phyloP scores from a whole-genome alignment of 2,113 vertebrate species.

The Melozone crissalis region DNA sequence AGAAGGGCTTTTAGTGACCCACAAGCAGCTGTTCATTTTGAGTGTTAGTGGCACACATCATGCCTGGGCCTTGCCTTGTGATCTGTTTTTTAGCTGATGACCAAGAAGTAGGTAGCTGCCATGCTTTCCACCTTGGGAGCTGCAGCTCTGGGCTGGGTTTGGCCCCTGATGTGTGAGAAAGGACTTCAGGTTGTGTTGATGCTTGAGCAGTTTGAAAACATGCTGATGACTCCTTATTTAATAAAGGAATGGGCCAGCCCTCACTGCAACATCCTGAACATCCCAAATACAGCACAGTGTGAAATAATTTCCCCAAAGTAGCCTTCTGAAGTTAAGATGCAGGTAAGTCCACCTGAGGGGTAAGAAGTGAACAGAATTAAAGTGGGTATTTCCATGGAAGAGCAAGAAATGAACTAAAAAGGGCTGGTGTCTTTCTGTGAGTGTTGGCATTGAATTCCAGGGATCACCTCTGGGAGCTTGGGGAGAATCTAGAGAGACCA shows the following conservation, averaged over 20 bases:
- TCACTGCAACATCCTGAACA: background rate
- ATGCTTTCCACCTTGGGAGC: background rate
- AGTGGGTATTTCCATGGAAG: background rate
- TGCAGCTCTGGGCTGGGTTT: background rate
- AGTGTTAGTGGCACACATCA: background rate
- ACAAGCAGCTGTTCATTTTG: background rate
- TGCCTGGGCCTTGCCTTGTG: background rate
- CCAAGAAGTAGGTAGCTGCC: background rate
- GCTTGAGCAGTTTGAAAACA: background rate
- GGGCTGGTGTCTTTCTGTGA: background rate
- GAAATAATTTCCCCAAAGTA: background rate
- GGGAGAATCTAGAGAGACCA: background rate
- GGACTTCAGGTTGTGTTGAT: background rate
- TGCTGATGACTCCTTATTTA: background rate
- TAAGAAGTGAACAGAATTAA: background rate
- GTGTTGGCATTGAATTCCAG: background rate
- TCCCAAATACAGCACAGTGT: background rate
- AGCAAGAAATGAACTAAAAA: background rate
- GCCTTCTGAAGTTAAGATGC: background rate
- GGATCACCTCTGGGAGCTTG: background rate
- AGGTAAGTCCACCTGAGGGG: background rate
- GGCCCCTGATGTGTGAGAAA: background rate
- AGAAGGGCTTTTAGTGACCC: background rate
- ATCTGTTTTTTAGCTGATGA: background rate
- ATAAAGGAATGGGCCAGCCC: background rate